Percentiles rank a stretch among this genome's conserved stretches.
phyloP scores from a whole-genome alignment of 2,888 invertebrate genomes.

The Chalcis sispes region DNA sequence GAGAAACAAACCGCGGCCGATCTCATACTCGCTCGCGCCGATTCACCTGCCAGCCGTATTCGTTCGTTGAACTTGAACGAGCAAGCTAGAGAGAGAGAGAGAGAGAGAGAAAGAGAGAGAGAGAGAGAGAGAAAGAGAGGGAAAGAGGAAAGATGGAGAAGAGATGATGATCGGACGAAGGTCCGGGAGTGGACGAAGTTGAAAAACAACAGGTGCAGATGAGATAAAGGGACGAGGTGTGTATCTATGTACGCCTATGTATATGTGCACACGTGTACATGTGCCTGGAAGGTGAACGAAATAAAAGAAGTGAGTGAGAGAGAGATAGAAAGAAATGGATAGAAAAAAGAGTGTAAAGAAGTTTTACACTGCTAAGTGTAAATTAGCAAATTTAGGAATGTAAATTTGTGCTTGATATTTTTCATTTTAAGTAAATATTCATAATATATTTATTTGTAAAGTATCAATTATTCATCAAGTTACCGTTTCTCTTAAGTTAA shows the following conservation, averaged over 20 bases:
- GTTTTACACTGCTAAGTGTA: conserved; percentile 20
- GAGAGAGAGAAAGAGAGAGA: conserved; percentile 3
- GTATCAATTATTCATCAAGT: no score
- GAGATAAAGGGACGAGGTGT: neutral
- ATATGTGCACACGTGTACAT: no score
- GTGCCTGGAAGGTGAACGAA: no score
- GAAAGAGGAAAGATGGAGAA: neutral
- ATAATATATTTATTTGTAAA: no score
- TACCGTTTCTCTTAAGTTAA: no score
- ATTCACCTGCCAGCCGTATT: conserved; percentile 51
- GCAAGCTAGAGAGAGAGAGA: conserved; percentile 9
- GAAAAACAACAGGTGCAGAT: conserved; percentile 9
- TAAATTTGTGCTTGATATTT: no score
- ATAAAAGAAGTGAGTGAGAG: neutral
- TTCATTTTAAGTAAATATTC: no score
- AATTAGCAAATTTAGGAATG: no score
- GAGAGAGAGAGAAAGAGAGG: conserved; percentile 8
- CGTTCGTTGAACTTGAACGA: conserved; percentile 49
- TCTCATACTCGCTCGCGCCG: conserved; percentile 1
- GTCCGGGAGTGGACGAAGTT: neutral
- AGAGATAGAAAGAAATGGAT: neutral
- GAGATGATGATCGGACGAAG: conserved; percentile 26
- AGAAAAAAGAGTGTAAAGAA: neutral
- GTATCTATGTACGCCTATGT: neutral
- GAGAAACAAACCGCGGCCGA: conserved; percentile 50